Conservation (phyloP, 1,140 invertebrate genomes). For the Globodera rostochiensis region DNA sequence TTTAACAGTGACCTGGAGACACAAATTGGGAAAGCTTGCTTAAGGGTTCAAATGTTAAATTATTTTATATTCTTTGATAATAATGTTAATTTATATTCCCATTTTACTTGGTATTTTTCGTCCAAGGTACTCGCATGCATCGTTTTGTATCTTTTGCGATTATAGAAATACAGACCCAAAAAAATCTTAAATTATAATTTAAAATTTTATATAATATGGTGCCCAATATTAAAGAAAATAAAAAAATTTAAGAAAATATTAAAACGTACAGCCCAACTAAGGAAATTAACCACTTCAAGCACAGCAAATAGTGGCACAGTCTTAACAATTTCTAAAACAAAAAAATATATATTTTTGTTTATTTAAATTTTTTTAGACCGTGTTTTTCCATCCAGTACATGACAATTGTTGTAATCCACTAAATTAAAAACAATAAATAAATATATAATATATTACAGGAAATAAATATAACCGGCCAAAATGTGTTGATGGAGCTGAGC, state of each 20-base stretch:
- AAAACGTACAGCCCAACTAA: background rate
- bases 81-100: too few relatives aligned
- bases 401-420: background rate
- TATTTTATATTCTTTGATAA: background rate
- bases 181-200: conserved; percentile 1
- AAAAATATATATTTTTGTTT: too few relatives aligned
- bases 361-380: too few relatives aligned
- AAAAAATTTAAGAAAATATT: too few relatives aligned
- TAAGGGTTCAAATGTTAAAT: background rate
- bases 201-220: background rate
- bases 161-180: background rate
- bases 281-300: background rate
- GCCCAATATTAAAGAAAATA: background rate
- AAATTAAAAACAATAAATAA: background rate
- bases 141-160: conserved; percentile 7
- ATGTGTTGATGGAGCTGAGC: background rate
- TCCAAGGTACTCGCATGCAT: conserved; percentile 1
- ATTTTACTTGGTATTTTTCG: background rate
- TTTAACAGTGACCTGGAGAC: conserved; percentile 5
- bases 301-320: conserved; percentile 7
- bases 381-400: background rate
- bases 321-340: background rate
- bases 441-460: background rate
- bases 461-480: background rate
- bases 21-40: background rate